phyloP scores from a whole-genome alignment of 2,797 vertebrate genomes.

The Galagoides demidoff region DNA sequence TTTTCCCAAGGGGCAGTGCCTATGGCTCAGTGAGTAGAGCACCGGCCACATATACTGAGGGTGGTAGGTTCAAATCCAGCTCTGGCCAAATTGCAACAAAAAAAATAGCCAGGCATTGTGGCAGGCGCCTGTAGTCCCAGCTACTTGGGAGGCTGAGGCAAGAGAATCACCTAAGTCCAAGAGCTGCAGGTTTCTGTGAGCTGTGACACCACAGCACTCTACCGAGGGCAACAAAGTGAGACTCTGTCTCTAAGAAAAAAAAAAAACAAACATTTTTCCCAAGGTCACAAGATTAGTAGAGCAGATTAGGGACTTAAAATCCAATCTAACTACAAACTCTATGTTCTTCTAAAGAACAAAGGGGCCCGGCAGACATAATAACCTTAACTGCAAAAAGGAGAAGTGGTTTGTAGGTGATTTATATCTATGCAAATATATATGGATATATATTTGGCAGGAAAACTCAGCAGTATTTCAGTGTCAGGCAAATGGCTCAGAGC shows the following conservation, averaged over 20 bases:
- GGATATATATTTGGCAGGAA: constrained; percentile 20
- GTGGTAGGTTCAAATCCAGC: too few species aligned
- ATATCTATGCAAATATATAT: not conserved
- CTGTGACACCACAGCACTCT: too few species aligned
- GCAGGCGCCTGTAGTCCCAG: too few species aligned
- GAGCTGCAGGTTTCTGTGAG: too few species aligned
- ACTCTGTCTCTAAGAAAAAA: too few species aligned
- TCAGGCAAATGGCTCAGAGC: constrained; percentile 48
- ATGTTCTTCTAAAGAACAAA: constrained; percentile 34
- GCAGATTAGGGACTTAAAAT: not conserved
- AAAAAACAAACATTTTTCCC: not conserved
- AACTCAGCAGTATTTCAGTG: constrained; percentile 15
- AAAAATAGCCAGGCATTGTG: too few species aligned
- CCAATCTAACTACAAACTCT: not conserved
- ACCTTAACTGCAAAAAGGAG: not conserved
- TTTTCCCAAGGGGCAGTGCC: not conserved
- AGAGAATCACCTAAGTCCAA: too few species aligned
- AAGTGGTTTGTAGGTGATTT: constrained; percentile 49
- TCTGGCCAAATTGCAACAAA: too few species aligned
- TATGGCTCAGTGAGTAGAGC: too few species aligned
- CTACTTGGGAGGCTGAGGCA: too few species aligned
- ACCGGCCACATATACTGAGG: too few species aligned
- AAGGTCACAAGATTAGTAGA: not conserved
- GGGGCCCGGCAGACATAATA: not conserved
- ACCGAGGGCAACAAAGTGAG: too few species aligned